Evolutionary conservation across 1,140 invertebrate species (phyloP).

Genomic region (Macrocentrus cingulum): DNA sequence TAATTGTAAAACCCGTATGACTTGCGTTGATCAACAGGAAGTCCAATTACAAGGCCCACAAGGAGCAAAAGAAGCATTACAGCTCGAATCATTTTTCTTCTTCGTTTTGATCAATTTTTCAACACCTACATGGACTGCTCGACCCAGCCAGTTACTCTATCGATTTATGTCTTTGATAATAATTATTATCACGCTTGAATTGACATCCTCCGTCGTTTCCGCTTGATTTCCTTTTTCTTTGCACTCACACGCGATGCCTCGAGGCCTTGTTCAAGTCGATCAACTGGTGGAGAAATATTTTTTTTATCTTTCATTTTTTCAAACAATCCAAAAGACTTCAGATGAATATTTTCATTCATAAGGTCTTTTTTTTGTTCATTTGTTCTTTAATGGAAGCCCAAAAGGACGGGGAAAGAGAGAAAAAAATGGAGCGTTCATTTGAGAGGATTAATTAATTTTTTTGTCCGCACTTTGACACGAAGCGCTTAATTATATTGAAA

Average conservation of each 20-base stretch:
- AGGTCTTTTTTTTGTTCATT: no score
- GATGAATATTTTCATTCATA: no score
- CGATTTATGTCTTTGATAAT: neutral
- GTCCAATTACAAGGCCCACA: constrained; percentile 31
- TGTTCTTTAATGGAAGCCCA: no score
- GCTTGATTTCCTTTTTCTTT: constrained; percentile 1
- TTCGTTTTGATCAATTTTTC: constrained; percentile 16
- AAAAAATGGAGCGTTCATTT: no score
- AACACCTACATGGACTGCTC: neutral
- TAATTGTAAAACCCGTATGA: neutral
- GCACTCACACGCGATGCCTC: neutral
- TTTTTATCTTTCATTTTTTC: neutral
- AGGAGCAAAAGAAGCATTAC: constrained; percentile 34
- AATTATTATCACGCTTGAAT: constrained; percentile 3
- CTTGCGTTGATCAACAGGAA: constrained; percentile 7
- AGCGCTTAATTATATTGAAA: no score
- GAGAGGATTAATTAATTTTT: no score
- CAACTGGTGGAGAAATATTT: neutral
- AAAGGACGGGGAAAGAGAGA: no score
- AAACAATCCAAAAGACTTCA: no score
- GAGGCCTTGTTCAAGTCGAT: neutral
- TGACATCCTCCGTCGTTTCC: constrained; percentile 3
- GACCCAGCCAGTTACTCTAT: neutral
- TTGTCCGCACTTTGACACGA: no score
- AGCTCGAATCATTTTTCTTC: constrained; percentile 36